Percentiles rank a stretch among this genome's conserved stretches.
Conservation (phyloP, 2,113 vertebrate species). For the Tenebrosternarchus preto region DNA sequence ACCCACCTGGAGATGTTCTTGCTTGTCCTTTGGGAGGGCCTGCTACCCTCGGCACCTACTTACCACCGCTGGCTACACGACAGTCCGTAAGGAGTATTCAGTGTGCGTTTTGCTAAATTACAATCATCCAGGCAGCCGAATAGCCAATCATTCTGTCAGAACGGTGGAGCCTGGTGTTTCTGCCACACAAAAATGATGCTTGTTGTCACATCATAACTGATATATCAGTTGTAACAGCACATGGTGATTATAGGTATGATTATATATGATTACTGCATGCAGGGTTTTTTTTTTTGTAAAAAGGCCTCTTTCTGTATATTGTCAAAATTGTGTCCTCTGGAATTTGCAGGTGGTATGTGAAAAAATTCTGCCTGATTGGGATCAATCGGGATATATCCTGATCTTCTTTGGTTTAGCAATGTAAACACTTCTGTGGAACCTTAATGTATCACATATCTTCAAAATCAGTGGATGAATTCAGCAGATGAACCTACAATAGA, state of each 20-base stretch:
- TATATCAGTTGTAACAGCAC: not conserved
- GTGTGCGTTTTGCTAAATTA: not conserved
- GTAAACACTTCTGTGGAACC: not conserved
- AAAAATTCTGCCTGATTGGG: too few species aligned
- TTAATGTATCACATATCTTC: too few species aligned
- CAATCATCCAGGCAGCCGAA: not conserved
- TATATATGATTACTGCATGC: not conserved
- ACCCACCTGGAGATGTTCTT: too few species aligned
- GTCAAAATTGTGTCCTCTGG: not conserved
- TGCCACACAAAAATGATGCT: not conserved
- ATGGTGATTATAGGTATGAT: too few species aligned
- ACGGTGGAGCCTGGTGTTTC: not conserved
- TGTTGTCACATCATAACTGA: not conserved
- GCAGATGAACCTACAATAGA: too few species aligned
- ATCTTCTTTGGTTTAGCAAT: not conserved
- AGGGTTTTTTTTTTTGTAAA: not conserved
- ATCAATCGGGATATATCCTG: not conserved
- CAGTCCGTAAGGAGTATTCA: not conserved
- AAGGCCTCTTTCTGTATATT: conserved; percentile 3
- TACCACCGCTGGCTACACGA: too few species aligned
- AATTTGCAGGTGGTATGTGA: not conserved
- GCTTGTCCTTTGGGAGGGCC: too few species aligned
- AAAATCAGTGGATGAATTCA: too few species aligned
- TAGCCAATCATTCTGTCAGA: not conserved
- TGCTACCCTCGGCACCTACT: too few species aligned